Evolutionary conservation across 2,888 invertebrate genomes (phyloP).

Genomic region (Pandemis cinnamomeana): DNA sequence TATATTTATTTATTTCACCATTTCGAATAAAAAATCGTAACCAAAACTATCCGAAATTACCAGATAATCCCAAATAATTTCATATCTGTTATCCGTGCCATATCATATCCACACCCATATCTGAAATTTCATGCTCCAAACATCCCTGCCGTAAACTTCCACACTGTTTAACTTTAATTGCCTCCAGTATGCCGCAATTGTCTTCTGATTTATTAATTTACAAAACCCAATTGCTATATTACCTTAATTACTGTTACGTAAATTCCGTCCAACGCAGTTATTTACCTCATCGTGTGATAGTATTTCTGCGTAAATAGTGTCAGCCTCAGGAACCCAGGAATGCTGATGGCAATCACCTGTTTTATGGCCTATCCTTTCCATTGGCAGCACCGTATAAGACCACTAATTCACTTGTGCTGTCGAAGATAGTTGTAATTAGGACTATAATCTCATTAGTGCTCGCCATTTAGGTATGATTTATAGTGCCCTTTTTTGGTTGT

Average conservation of each 20-base stretch:
- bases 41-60: no score
- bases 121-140: no score
- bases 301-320: constrained; percentile 64
- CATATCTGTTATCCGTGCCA: no score
- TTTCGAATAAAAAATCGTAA: no score
- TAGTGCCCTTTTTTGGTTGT: constrained; percentile 15
- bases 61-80: no score
- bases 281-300: constrained; percentile 54
- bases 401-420: constrained; percentile 17
- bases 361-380: constrained; percentile 53
- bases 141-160: background rate
- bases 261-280: constrained; percentile 31
- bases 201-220: background rate
- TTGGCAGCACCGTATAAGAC: constrained; percentile 40
- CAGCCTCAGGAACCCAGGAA: constrained; percentile 54
- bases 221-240: constrained; percentile 8
- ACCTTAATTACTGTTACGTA: constrained; percentile 33
- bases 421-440: constrained; percentile 26
- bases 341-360: constrained; percentile 63
- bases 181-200: background rate
- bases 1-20: no score
- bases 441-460: constrained; percentile 26
- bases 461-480: constrained; percentile 38
- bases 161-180: background rate
- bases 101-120: no score